A percentile compares a stretch with the other conserved stretches of the same genome.
Evolutionary conservation across 1,140 invertebrate genomes (phyloP).

Genomic region (Megathymus violae): DNA sequence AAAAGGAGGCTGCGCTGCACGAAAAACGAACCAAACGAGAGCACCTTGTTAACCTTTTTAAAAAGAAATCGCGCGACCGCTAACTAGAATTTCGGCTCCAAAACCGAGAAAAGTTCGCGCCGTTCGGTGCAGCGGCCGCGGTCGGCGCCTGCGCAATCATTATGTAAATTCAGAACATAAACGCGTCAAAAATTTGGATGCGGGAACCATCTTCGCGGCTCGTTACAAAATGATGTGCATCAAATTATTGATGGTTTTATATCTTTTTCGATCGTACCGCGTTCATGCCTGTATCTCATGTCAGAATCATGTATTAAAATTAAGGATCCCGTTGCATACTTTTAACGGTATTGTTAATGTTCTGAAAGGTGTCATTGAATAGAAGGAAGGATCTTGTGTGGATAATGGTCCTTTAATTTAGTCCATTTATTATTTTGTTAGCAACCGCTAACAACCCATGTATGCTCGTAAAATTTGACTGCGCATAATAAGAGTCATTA

Average conservation of each 20-base stretch:
- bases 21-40: constrained; percentile 81
- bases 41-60: constrained; percentile 82
- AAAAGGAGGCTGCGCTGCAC: constrained; percentile 78
- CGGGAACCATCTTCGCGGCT: constrained; percentile 51
- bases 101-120: constrained; percentile 78
- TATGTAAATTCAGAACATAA: constrained; percentile 76
- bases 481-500: constrained; percentile 76
- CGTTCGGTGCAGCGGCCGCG: constrained; percentile 54
- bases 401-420: constrained; percentile 53
- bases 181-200: constrained; percentile 59
- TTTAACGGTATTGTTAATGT: constrained; percentile 52
- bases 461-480: constrained; percentile 78
- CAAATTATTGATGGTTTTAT: constrained; percentile 57
- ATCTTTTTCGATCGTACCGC: constrained; percentile 42
- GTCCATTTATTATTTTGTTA: constrained; percentile 64
- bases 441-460: constrained; percentile 68
- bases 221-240: constrained; percentile 53
- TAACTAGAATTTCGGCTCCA: constrained; percentile 82
- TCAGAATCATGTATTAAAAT: constrained; percentile 37
- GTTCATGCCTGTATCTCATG: constrained; percentile 34
- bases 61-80: constrained; percentile 79
- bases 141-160: constrained; percentile 76
- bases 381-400: constrained; percentile 50
- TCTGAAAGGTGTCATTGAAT: constrained; percentile 48
- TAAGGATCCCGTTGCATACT: constrained; percentile 33